Conservation (phyloP, 2,888 invertebrate genomes). For the Torymus auratus region DNA sequence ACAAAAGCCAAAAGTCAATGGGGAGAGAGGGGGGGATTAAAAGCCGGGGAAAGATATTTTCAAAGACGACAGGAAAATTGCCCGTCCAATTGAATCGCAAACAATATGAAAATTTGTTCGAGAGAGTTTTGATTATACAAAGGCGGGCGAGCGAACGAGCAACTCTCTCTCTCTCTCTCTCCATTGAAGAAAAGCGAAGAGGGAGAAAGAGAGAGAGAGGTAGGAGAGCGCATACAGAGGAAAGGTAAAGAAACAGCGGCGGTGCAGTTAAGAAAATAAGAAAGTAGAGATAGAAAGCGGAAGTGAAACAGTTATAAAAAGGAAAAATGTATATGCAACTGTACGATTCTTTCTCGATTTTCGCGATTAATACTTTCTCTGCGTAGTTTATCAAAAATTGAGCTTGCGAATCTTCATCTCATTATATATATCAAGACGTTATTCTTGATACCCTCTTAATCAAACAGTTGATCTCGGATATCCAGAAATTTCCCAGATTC, state of each 20-base stretch:
- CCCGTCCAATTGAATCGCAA: slow-evolving; percentile 76
- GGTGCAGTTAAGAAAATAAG: background rate
- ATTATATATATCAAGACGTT: too few species aligned
- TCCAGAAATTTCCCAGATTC: too few species aligned
- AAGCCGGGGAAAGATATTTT: slow-evolving; percentile 66
- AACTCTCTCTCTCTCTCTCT: background rate
- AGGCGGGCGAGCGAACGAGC: slow-evolving; percentile 61
- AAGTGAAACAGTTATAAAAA: background rate
- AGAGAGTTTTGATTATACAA: slow-evolving; percentile 76
- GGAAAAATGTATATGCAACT: too few species aligned
- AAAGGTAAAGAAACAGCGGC: background rate
- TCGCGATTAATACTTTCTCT: too few species aligned
- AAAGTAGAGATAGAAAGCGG: background rate
- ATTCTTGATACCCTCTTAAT: too few species aligned
- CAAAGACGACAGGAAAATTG: slow-evolving; percentile 74
- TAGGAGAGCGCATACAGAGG: slow-evolving; percentile 34
- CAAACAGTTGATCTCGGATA: too few species aligned
- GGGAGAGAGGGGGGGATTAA: slow-evolving; percentile 5
- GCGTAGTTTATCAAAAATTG: too few species aligned
- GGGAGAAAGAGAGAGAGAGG: slow-evolving; percentile 51
- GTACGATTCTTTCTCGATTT: too few species aligned
- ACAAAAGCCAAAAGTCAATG: background rate
- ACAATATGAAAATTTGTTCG: slow-evolving; percentile 76
- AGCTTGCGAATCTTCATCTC: too few species aligned
- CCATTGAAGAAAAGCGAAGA: slow-evolving; percentile 8